These are phyloP conservation scores for Drosophila pseudotakahashii DNA, from an alignment of 2,888 invertebrate species.

Conservation along the genomic window DNA sequence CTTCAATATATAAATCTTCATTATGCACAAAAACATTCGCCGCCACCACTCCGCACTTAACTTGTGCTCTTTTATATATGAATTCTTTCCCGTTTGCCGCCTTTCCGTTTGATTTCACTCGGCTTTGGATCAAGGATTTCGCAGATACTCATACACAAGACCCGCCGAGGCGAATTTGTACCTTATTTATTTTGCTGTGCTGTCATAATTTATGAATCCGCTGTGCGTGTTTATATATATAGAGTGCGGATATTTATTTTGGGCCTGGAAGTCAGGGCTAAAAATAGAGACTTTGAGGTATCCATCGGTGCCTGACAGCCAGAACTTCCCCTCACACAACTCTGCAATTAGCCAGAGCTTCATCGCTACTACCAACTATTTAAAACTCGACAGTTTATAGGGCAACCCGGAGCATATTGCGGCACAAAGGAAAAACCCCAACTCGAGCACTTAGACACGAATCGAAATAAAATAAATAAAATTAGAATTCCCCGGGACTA, in stretches of 20 bases:
- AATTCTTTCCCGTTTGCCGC: slow-evolving; percentile 55
- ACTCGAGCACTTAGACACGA: slow-evolving; percentile 73
- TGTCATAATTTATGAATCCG: slow-evolving; percentile 70
- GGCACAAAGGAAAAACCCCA: slow-evolving; percentile 31
- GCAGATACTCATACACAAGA: slow-evolving; percentile 51
- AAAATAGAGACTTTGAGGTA: slow-evolving; percentile 46
- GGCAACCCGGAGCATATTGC: slow-evolving; percentile 42
- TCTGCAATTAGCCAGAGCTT: slow-evolving; percentile 21
- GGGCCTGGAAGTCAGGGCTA: slow-evolving; percentile 19
- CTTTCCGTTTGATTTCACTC: slow-evolving; percentile 74
- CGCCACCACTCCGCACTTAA: slow-evolving; percentile 55
- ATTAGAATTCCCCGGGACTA: slow-evolving; percentile 54
- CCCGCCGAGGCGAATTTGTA: slow-evolving; percentile 63
- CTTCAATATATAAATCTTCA: slow-evolving; percentile 72
- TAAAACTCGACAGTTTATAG: slow-evolving; percentile 20
- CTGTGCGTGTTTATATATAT: slow-evolving; percentile 17
- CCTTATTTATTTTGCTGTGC: slow-evolving; percentile 70
- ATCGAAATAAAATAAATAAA: slow-evolving; percentile 79
- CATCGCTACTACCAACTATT: slow-evolving; percentile 17
- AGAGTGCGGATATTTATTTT: slow-evolving; percentile 24
- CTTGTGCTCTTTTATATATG: slow-evolving; percentile 71
- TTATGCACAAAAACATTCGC: slow-evolving; percentile 50
- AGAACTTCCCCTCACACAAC: not conserved
- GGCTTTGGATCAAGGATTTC: slow-evolving; percentile 27
- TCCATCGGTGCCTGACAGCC: slow-evolving; percentile 8